Base-by-base conservation (phyloP, 2,888 invertebrate genomes). In the Oxytorus armatus region DNA sequence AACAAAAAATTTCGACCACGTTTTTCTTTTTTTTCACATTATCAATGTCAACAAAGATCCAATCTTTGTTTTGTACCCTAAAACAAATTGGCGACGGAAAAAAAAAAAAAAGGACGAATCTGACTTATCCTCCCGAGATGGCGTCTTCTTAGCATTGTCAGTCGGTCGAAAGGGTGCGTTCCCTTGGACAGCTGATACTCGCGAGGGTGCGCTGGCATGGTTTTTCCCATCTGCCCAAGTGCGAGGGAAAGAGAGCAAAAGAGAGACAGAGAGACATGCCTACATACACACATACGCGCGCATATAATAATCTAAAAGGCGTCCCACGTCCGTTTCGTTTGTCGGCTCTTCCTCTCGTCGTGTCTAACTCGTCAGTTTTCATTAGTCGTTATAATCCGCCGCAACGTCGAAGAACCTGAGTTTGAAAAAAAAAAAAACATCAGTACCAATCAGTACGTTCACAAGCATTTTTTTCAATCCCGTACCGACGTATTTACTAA, bases 131-230 rank as follows among this genome's bases (percentile, higher is more conserved):
- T 53, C 53, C 29, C 33, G 29, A 55, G 73, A 23, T 68, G 68
- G 61, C 59, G 66, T 49, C 36, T 29, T 11, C 14, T 3, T 10
- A 14, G 49, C 25, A 61, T 51, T 36, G 36, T 16, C 63, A 49
- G 42, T 39, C 36, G 61, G 10, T 49, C 55, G 44, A 33, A 23
- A 11, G 53, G 53, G 53, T 39, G 61, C 11, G 61, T 16, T 66
- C 51, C 42, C 68, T 69, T 29, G 44, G 47, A 47, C 57, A 70
- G 33, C 57, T 70, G 44, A 59, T 59, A 44, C 53, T 76, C 68
- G 68, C 76, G 76, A 80, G 76, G 79, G 79, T 53, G 73, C 72
- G 79, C 79, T 76, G 79, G n/a, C n/a, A 36, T 49, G 42, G 70
- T 61, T 68, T 53, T 61, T n/a, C 14, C 63, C 55, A 55, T 74